phyloP scores from a whole-genome alignment of 2,113 vertebrate species.

The Eonycteris spelaea region DNA sequence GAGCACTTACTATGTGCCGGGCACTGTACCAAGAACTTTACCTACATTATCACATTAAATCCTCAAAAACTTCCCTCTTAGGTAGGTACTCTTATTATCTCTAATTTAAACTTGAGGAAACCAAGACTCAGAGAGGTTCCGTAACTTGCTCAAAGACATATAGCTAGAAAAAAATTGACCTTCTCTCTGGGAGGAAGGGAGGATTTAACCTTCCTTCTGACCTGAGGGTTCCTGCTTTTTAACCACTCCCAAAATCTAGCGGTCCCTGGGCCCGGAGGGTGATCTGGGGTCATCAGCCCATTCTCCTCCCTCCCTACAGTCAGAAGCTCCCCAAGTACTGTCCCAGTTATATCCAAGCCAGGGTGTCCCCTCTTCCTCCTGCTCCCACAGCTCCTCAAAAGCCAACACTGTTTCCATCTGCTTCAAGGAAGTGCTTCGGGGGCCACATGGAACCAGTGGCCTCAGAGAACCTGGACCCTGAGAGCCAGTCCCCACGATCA shows the following conservation, averaged over 20 bases:
- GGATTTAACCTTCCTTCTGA: neutral
- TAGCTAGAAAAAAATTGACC: neutral
- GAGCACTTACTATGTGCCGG: neutral
- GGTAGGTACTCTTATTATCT: neutral
- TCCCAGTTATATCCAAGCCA: neutral
- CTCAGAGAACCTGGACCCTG: neutral
- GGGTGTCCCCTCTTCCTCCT: neutral
- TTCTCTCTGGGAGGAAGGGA: neutral
- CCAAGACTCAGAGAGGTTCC: neutral
- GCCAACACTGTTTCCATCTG: neutral
- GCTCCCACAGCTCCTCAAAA: neutral
- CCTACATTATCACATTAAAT: neutral
- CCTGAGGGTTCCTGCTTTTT: neutral
- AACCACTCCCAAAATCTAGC: neutral
- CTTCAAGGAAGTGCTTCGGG: neutral
- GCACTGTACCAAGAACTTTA: neutral
- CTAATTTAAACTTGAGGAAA: neutral
- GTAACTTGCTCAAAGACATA: neutral
- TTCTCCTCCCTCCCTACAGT: neutral
- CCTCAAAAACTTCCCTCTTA: neutral
- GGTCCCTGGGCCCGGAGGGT: neutral
- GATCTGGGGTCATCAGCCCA: neutral
- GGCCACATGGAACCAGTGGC: neutral
- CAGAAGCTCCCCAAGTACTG: neutral
- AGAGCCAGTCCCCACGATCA: neutral